These are phyloP conservation scores for Leptosomus discolor DNA, from an alignment of 2,113 vertebrate genomes.

Conservation along the genomic window DNA sequence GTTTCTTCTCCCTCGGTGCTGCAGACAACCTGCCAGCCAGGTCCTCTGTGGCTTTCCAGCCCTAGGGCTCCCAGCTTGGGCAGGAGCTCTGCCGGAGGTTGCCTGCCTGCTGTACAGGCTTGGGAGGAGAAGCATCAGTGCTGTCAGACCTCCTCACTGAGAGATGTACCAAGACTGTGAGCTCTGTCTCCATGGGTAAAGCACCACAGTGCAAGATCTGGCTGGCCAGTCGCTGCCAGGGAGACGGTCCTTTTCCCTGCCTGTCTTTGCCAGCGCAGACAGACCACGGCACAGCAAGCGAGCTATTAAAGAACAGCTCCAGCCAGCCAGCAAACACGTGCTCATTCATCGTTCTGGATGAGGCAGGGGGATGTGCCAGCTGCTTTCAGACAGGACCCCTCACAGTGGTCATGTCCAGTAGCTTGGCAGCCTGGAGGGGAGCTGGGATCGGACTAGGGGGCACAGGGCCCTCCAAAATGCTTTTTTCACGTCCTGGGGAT, in stretches of 20 bases:
- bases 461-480: not conserved
- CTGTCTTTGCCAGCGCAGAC: conserved; percentile 16
- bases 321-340: not conserved
- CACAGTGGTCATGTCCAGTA: not conserved
- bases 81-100: not conserved
- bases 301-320: conserved; percentile 45
- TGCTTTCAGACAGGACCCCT: not conserved
- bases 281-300: conserved; percentile 23
- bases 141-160: not conserved
- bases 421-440: not conserved
- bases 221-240: not conserved
- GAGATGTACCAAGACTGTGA: not conserved
- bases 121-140: not conserved
- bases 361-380: not conserved
- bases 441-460: not conserved
- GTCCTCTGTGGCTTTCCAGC: not conserved
- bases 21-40: not conserved
- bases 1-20: not conserved
- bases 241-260: not conserved
- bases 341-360: conserved; percentile 20
- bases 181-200: rapidly evolving
- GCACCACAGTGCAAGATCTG: not conserved
- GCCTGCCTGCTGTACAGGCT: rapidly evolving
- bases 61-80: not conserved
- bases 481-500: not conserved